Conservation (phyloP, 2,113 vertebrate genomes). For the Rhipidura dahli region DNA sequence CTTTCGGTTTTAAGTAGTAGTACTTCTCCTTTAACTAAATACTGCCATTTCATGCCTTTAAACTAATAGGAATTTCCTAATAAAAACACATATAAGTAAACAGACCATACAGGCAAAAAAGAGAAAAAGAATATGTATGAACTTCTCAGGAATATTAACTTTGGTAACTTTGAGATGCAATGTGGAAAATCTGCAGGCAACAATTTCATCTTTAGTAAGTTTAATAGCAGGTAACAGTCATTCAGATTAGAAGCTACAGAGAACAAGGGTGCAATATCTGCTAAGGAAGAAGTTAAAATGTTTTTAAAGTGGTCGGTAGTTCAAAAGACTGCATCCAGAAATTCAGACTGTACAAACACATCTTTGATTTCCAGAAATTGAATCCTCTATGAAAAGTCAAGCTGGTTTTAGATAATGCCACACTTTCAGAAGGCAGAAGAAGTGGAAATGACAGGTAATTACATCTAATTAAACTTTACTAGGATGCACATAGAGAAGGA, state of each 20-base stretch:
- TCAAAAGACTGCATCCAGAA: not conserved
- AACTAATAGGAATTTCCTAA: not conserved
- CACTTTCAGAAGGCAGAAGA: not conserved
- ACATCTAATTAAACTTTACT: not conserved
- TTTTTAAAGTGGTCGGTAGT: conserved; percentile 3
- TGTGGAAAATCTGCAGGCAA: conserved; percentile 11
- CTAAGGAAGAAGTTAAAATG: conserved; percentile 6
- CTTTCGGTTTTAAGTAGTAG: not conserved
- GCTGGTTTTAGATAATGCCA: not conserved
- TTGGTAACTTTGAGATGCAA: not conserved
- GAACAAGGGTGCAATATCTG: conserved; percentile 19
- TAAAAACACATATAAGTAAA: not conserved
- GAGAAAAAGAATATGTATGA: not conserved
- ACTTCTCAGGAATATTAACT: not conserved
- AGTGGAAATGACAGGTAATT: not conserved
- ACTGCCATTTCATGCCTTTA: not conserved
- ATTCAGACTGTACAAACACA: not conserved
- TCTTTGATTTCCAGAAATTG: conserved; percentile 10
- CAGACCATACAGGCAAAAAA: not conserved
- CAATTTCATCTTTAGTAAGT: not conserved
- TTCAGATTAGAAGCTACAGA: conserved; percentile 13
- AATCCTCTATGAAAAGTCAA: conserved; percentile 6
- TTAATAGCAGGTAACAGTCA: not conserved
- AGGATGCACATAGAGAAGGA: not conserved
- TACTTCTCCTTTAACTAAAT: not conserved